Conservation (phyloP, 2,797 vertebrate genomes). For the Parambassis ranga region DNA sequence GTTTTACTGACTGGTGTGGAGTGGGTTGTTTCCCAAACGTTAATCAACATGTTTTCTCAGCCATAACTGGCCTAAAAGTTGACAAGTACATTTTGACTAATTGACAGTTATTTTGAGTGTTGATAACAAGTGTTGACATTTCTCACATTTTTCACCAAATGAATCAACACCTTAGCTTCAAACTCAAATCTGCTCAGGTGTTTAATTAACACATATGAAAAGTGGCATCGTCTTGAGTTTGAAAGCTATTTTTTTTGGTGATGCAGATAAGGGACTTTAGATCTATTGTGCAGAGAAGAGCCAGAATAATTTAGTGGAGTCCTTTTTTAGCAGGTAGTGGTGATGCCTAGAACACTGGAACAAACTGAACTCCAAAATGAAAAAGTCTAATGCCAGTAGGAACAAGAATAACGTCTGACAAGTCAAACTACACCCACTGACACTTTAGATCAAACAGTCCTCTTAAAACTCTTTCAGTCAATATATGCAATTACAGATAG, state of each 20-base stretch:
- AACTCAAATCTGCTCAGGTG: conserved; percentile 19
- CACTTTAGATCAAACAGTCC: conserved; percentile 22
- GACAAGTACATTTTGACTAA: conserved; percentile 3
- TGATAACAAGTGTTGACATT: conserved; percentile 14
- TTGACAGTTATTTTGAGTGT: conserved; percentile 21
- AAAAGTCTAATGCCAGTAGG: neutral
- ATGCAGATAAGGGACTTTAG: neutral
- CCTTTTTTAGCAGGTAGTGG: neutral
- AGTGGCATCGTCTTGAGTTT: neutral
- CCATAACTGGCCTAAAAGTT: neutral
- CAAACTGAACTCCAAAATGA: neutral
- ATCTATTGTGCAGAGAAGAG: neutral
- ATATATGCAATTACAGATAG: conserved; percentile 30
- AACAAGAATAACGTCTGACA: neutral
- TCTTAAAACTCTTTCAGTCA: conserved; percentile 23
- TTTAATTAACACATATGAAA: conserved; percentile 36
- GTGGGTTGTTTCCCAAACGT: neutral
- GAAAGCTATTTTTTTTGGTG: neutral
- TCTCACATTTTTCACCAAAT: conserved; percentile 1
- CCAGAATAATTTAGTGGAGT: neutral
- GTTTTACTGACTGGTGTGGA: neutral
- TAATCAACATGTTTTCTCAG: neutral
- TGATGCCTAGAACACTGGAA: neutral
- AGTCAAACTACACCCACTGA: conserved; percentile 17
- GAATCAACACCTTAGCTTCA: conserved; percentile 32